phyloP scores from a whole-genome alignment of 2,888 invertebrate genomes.

The Carcina quercana region DNA sequence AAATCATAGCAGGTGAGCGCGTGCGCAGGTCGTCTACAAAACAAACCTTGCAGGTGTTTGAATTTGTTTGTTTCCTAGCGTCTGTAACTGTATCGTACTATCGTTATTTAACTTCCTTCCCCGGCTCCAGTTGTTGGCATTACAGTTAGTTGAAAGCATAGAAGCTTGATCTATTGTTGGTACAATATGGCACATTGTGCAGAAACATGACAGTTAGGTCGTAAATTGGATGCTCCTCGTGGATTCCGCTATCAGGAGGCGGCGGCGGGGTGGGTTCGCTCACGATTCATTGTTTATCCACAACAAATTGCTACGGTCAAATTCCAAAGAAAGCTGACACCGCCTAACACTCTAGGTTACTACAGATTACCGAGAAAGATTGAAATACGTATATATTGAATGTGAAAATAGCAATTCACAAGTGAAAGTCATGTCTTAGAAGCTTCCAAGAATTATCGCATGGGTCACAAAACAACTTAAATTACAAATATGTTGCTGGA shows the following conservation, averaged over 20 bases:
- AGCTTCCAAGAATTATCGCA: neutral
- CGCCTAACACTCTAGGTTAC: conserved; percentile 22
- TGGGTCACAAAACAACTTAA: no score
- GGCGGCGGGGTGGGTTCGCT: conserved; percentile 52
- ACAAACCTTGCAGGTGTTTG: conserved; percentile 35
- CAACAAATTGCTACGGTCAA: conserved; percentile 56
- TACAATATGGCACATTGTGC: conserved; percentile 17
- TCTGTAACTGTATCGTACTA: neutral
- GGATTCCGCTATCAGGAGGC: conserved; percentile 50
- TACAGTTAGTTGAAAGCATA: conserved; percentile 3
- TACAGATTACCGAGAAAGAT: neutral
- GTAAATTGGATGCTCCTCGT: conserved; percentile 53
- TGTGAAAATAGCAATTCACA: neutral
- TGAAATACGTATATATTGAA: neutral
- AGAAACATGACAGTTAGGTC: conserved; percentile 54
- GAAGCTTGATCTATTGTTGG: conserved; percentile 5
- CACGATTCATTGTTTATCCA: conserved; percentile 68
- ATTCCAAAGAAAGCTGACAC: conserved; percentile 45
- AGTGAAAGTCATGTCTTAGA: neutral
- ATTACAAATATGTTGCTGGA: no score
- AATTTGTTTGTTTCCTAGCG: conserved; percentile 25
- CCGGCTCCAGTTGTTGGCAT: conserved; percentile 3
- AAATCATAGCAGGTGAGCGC: conserved; percentile 64
- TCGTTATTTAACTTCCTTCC: neutral
- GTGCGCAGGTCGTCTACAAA: conserved; percentile 37